A percentile compares a stretch with the other conserved stretches of the same genome.
Conservation (phyloP, 2,888 invertebrate genomes). For the Hoplodrina blanda region DNA sequence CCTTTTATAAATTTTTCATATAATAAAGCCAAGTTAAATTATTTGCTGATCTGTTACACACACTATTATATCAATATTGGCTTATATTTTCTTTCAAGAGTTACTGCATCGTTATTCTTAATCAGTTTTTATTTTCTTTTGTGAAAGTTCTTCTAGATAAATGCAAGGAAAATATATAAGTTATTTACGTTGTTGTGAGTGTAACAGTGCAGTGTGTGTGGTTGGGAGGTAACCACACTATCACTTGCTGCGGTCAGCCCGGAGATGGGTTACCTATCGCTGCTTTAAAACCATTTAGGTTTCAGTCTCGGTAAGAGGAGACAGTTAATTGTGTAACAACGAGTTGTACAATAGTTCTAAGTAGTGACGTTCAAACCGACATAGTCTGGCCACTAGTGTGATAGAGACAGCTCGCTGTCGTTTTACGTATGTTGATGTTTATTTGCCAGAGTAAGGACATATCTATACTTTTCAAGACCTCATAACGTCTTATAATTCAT, state of each 20-base stretch:
- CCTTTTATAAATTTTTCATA: constrained; percentile 1
- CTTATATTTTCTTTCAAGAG: background rate
- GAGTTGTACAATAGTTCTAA: no score
- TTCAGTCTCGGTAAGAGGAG: no score
- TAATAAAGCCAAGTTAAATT: background rate
- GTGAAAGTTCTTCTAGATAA: constrained; percentile 1
- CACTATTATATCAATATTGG: background rate
- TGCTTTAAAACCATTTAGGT: background rate
- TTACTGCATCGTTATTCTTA: background rate
- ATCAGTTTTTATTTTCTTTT: constrained; percentile 15
- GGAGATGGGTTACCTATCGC: background rate
- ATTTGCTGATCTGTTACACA: constrained; percentile 6
- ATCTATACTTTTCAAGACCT: no score
- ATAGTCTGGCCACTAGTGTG: no score
- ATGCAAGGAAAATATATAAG: constrained; percentile 5
- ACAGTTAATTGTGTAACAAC: no score
- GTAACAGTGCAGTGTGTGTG: background rate
- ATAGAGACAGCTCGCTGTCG: no score
- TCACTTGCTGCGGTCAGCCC: background rate
- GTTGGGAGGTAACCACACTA: background rate
- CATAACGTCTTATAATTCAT: no score
- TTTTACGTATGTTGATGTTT: no score
- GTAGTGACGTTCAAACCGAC: no score
- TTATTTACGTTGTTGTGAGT: background rate
- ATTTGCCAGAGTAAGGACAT: no score